Evolutionary conservation across 2,888 invertebrate species (phyloP).

Genomic region (Agonopterix heracliana): DNA sequence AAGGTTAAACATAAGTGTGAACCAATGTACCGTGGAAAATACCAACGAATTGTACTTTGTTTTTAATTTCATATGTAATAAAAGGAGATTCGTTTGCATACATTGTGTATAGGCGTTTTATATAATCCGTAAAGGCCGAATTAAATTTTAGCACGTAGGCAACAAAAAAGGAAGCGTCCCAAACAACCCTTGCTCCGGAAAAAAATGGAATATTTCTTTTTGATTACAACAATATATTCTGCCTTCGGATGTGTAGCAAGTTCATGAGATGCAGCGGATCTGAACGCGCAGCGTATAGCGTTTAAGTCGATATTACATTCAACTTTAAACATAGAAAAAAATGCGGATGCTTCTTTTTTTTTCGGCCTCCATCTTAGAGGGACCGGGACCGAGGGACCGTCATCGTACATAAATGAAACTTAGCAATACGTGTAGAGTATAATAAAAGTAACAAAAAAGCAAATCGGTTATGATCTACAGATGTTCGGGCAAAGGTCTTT

Average conservation of each 20-base stretch:
- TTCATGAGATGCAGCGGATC: slow-evolving; percentile 14
- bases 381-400: too few species aligned
- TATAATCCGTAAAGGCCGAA: slow-evolving; percentile 66
- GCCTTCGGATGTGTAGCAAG: slow-evolving; percentile 36
- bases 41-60: neutral
- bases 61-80: neutral
- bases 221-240: slow-evolving; percentile 75
- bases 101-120: slow-evolving; percentile 43
- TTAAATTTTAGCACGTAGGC: slow-evolving; percentile 73
- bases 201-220: slow-evolving; percentile 74
- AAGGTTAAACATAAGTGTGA: too few species aligned
- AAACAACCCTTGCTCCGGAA: slow-evolving; percentile 57
- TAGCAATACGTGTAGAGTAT: too few species aligned
- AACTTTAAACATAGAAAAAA: too few species aligned
- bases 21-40: neutral
- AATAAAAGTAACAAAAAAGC: too few species aligned
- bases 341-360: too few species aligned
- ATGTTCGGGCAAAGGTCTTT: too few species aligned
- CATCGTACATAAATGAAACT: too few species aligned
- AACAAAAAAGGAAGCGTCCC: slow-evolving; percentile 51
- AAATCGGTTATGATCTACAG: too few species aligned
- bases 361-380: too few species aligned
- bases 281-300: neutral
- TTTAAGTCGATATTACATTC: too few species aligned
- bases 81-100: neutral